These are phyloP conservation scores for Microctenopoma lineatum DNA, from an alignment of 2,797 vertebrate species.

Conservation along the genomic window DNA sequence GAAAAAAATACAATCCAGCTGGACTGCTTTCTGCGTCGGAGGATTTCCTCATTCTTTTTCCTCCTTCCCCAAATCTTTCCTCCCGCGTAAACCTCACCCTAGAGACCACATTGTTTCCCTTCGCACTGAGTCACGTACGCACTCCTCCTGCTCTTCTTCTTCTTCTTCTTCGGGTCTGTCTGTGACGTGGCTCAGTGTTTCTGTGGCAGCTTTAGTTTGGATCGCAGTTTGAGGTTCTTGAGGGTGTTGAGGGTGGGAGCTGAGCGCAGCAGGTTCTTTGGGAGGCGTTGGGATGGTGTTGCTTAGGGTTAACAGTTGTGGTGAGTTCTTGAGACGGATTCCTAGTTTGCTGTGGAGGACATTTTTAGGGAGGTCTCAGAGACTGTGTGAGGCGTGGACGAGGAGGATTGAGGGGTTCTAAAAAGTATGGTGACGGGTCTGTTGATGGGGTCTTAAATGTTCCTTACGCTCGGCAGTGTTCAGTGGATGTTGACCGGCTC, in stretches of 20 bases:
- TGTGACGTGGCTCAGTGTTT: constrained; percentile 34
- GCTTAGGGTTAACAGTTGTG: no score
- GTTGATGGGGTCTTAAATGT: neutral
- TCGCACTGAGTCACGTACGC: constrained; percentile 53
- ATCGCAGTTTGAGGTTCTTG: neutral
- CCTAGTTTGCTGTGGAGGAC: no score
- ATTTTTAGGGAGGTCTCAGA: neutral
- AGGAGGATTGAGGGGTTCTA: neutral
- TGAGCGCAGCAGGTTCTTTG: neutral
- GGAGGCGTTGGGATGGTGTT: no score
- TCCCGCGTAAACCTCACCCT: neutral
- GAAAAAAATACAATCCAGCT: constrained; percentile 2
- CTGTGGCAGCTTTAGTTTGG: constrained; percentile 14
- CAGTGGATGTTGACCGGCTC: neutral
- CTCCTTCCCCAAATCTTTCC: neutral
- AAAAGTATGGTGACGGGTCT: no score
- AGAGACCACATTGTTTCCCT: constrained; percentile 48
- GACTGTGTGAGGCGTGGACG: neutral
- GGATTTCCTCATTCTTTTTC: neutral
- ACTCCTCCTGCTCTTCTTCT: constrained; percentile 52
- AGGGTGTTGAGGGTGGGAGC: neutral
- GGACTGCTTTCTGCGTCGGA: neutral
- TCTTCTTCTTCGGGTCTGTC: neutral
- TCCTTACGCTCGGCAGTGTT: neutral
- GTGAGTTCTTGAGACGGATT: no score